phyloP scores from a whole-genome alignment of 2,888 invertebrate genomes.

The Atethmia centrago region DNA sequence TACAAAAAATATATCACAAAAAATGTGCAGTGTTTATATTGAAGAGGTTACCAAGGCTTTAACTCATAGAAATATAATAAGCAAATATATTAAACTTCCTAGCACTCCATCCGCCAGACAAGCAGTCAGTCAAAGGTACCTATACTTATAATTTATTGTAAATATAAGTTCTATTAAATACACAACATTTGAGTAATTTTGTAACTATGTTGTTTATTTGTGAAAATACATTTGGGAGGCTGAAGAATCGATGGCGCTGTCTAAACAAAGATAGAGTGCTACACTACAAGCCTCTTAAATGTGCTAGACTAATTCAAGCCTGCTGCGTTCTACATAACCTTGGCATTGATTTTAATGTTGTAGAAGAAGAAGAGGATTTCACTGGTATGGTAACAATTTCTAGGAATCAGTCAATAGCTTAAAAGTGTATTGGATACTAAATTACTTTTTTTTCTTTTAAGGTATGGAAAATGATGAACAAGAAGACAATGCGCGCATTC shows the following conservation, averaged over 20 bases:
- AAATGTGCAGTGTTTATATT: no score
- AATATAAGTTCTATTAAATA: no score
- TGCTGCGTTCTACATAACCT: slow-evolving; percentile 6
- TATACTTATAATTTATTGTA: no score
- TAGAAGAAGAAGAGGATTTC: slow-evolving; percentile 4
- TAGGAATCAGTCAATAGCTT: background rate
- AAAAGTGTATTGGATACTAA: slow-evolving; percentile 1
- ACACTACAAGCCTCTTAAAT: slow-evolving; percentile 18
- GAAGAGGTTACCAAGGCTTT: no score
- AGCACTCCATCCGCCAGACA: no score
- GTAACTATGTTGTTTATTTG: no score
- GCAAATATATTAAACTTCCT: no score
- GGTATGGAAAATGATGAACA: background rate
- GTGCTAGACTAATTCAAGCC: slow-evolving; percentile 12
- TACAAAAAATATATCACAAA: no score
- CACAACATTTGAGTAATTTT: no score
- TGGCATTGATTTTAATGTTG: slow-evolving; percentile 3
- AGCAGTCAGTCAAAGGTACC: fast-evolving
- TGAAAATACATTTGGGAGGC: background rate
- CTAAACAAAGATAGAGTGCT: slow-evolving; percentile 1
- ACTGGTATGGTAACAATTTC: background rate
- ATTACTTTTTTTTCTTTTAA: background rate
- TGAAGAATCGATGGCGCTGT: slow-evolving; percentile 29
- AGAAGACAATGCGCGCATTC: background rate
- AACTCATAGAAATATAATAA: no score